Evolutionary conservation across 2,888 invertebrate species (phyloP), one percentile per base, ranked within the genome.

Genomic region (Drosophila setosimentum): DNA sequence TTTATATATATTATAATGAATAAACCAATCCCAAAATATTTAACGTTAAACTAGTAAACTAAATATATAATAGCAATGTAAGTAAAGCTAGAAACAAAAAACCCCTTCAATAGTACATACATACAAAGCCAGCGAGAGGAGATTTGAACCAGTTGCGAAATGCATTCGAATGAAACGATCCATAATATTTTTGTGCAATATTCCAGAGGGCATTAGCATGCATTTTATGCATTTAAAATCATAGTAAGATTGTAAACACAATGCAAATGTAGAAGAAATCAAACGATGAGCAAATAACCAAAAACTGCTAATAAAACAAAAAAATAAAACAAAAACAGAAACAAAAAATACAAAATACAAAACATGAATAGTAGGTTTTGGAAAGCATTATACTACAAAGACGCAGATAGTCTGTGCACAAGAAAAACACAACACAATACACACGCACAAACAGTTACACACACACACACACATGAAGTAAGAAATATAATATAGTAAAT

Each of bases 231-330:
- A 89, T 80, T 87, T 82, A 87, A 82, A 78, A 73, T 57, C 73
- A 69, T 61, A 64, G 49, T 65, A 73, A 64, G 65, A 70, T 63
- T 71, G 65, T 61, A 62, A 75, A 40, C 29, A 57, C 37, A 57
- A 30, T 29, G 63, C 71, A 83, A 82, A 75, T 77, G 73, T 83
- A 85, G 79, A 88, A 75, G 72, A 81, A 85, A 85, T 86, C 80
- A 80, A 85, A 88, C 60, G 84, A 86, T 83, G 85, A 86, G 89
- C 85, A 87, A 86, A 86, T 78, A 86, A 86, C 85, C 89, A 86
- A 86, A 85, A 87, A 83, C 78, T 84, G 87, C 87, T 87, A 87
- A 84, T 58, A 77, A 76, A 84, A 82, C 68, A 75, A 82, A 75
- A 48, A 71, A 63, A 68, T 72, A 76, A 73, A 37, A 65, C n/a